Percentiles rank a stretch among this genome's conserved stretches.
phyloP scores from a whole-genome alignment of 2,888 invertebrate genomes.

The Drosophila barbarae region DNA sequence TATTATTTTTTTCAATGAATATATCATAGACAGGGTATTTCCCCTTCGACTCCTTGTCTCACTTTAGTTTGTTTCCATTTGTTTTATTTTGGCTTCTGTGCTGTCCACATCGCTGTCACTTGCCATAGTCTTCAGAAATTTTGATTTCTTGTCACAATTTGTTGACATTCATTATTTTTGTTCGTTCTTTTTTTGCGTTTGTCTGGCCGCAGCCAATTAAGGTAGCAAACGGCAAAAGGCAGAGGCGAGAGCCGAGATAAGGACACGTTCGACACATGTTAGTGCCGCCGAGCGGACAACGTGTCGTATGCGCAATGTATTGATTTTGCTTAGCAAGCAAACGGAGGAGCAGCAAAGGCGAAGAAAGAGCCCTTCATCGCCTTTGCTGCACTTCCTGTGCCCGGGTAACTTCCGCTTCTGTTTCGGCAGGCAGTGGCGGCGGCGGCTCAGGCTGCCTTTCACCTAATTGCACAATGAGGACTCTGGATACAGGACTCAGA shows the following conservation, averaged over 20 bases:
- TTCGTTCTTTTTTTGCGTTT: conserved; percentile 26
- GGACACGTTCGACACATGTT: conserved; percentile 48
- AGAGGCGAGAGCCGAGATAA: conserved; percentile 8
- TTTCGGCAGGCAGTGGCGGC: conserved; percentile 38
- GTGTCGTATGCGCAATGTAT: conserved; percentile 60
- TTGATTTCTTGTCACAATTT: conserved; percentile 74
- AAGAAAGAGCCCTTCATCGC: conserved; percentile 25
- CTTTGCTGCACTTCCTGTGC: conserved; percentile 60
- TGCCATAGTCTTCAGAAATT: conserved; percentile 59
- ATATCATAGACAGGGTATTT: conserved; percentile 10
- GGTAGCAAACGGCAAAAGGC: conserved; percentile 29
- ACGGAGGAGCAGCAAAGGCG: conserved; percentile 8
- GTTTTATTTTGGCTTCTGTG: conserved; percentile 7
- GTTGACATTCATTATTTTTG: conserved; percentile 69
- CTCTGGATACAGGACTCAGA: conserved; percentile 7
- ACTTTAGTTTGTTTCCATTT: not conserved
- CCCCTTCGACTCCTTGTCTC: not conserved
- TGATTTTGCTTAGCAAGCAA: conserved; percentile 63
- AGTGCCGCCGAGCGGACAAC: conserved; percentile 39
- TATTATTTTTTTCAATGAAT: not conserved
- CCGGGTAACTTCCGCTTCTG: conserved; percentile 48
- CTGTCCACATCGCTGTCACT: conserved; percentile 46
- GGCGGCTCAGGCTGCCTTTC: conserved; percentile 40
- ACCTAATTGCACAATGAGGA: conserved; percentile 68
- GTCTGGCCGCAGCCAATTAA: conserved; percentile 64